Evolutionary conservation across 2,113 vertebrate species (phyloP).

Genomic region (Dicaeum eximium): DNA sequence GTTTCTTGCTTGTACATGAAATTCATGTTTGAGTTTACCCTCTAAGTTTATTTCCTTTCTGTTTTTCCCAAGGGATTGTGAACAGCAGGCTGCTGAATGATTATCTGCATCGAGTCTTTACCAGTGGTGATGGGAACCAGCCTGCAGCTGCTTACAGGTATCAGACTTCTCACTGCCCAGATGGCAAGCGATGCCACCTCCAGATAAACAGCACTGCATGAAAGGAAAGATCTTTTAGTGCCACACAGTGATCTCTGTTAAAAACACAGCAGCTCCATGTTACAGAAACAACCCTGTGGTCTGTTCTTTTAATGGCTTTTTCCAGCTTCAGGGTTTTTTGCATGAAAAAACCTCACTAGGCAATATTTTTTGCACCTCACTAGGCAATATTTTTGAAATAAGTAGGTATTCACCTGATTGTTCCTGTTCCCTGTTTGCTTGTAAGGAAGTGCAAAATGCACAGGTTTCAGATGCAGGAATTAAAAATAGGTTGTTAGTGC

Average conservation of each 20-base stretch:
- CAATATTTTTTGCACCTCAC: not conserved
- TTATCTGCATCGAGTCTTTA: slow-evolving; percentile 88
- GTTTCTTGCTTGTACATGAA: not conserved
- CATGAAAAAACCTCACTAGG: not conserved
- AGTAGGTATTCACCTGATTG: not conserved
- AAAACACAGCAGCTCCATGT: not conserved
- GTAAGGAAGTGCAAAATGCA: not conserved
- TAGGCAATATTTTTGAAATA: not conserved
- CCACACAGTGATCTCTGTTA: slow-evolving; percentile 1
- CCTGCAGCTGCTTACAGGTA: slow-evolving; percentile 85
- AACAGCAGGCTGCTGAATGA: slow-evolving; percentile 90
- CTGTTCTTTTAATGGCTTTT: not conserved
- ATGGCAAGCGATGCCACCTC: not conserved
- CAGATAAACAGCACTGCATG: not conserved
- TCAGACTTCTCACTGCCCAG: not conserved
- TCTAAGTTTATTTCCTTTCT: not conserved
- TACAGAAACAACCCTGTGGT: not conserved
- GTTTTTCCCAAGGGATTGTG: slow-evolving; percentile 81
- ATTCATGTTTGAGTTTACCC: not conserved
- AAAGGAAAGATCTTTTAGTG: not conserved
- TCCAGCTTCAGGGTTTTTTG: not conserved
- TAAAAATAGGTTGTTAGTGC: not conserved
- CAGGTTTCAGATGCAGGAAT: not conserved
- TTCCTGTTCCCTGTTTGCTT: not conserved
- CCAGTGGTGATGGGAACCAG: slow-evolving; percentile 70